Percentiles rank a stretch among this genome's conserved stretches.
Conservation (phyloP, 2,113 vertebrate genomes). For the Gymnobelideus leadbeateri region DNA sequence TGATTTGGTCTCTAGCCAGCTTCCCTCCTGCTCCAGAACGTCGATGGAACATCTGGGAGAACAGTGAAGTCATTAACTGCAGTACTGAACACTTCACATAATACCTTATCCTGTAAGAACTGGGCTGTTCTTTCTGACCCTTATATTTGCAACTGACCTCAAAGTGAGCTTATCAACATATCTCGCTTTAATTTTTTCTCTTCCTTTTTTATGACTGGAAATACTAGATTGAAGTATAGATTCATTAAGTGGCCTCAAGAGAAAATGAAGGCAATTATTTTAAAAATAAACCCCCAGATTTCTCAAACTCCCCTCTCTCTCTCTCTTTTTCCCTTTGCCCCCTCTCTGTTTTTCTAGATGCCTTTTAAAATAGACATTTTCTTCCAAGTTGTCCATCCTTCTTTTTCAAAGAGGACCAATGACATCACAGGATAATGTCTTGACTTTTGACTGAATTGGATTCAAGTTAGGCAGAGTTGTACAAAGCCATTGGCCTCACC, state of each 20-base stretch:
- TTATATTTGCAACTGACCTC: slow-evolving; percentile 52
- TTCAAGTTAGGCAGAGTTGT: not conserved
- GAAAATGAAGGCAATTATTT: not conserved
- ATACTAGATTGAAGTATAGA: slow-evolving; percentile 34
- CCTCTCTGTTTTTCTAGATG: not conserved
- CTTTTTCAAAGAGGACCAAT: not conserved
- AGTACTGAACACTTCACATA: slow-evolving; percentile 67
- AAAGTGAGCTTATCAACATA: not conserved
- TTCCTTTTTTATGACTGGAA: slow-evolving; percentile 58
- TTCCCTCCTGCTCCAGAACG: slow-evolving; percentile 79
- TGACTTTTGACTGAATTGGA: not conserved
- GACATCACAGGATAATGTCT: not conserved
- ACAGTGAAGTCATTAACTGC: slow-evolving; percentile 69
- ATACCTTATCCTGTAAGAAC: slow-evolving; percentile 70
- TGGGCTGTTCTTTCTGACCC: slow-evolving; percentile 58
- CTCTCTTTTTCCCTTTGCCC: not conserved
- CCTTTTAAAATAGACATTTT: not conserved
- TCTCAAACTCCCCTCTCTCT: not conserved
- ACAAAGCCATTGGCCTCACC: not conserved
- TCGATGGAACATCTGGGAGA: slow-evolving; percentile 78
- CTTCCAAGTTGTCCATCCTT: not conserved
- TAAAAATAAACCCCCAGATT: not conserved
- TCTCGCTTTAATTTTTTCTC: not conserved
- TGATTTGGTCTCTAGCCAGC: slow-evolving; percentile 79
- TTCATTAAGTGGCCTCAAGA: not conserved